These are phyloP conservation scores for Odocoileus hemionus DNA, from an alignment of 2,113 vertebrate genomes.

Conservation along the genomic window DNA sequence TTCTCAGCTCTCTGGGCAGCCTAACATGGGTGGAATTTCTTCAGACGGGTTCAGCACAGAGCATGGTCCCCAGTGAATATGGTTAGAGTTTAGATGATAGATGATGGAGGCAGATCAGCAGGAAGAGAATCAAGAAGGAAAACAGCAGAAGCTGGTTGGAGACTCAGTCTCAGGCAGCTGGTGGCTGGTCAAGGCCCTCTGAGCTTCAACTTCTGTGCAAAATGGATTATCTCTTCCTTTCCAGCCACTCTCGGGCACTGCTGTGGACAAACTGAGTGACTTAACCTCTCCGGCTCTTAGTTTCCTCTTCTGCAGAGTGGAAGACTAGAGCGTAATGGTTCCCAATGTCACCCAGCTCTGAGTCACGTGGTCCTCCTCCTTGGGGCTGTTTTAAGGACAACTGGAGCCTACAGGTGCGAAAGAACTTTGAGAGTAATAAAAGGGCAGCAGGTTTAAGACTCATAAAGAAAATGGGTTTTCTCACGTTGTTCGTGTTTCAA, in stretches of 20 bases:
- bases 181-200: neutral
- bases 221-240: neutral
- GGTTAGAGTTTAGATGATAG: neutral
- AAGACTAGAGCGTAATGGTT: neutral
- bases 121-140: neutral
- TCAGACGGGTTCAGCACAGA: neutral
- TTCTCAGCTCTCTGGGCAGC: neutral
- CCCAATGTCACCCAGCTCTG: neutral
- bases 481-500: neutral
- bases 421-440: neutral
- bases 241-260: neutral
- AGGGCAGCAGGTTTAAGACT: neutral
- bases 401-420: neutral
- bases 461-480: neutral
- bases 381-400: neutral
- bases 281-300: neutral
- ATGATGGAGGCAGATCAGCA: too few relatives aligned
- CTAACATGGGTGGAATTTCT: neutral
- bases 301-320: neutral
- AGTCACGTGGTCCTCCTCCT: fast-evolving
- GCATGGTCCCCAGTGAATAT: neutral
- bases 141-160: neutral
- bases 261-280: neutral
- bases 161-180: neutral
- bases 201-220: neutral